Percentiles rank a stretch among this genome's conserved stretches.
Evolutionary conservation across 2,113 vertebrate genomes (phyloP).

Genomic region (Todiramphus saurophagus): DNA sequence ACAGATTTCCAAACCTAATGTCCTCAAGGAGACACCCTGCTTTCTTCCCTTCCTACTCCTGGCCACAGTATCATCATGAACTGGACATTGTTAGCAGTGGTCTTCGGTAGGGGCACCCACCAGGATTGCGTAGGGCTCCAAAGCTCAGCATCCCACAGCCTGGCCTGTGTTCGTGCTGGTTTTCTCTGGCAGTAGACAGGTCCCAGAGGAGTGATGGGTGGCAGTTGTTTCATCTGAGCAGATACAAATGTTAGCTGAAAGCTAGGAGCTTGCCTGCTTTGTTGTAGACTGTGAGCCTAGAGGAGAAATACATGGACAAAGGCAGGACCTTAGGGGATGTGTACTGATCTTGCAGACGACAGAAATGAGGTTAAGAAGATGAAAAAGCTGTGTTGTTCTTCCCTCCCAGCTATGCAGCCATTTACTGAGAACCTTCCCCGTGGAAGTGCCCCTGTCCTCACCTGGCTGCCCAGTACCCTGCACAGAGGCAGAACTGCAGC

Average conservation of each 20-base stretch:
- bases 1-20: background rate
- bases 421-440: background rate
- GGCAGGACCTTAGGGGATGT: background rate
- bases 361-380: background rate
- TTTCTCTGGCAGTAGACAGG: background rate
- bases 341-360: background rate
- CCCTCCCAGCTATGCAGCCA: background rate
- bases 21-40: background rate
- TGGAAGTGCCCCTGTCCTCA: background rate
- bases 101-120: background rate
- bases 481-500: background rate
- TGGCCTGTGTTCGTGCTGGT: fast-evolving
- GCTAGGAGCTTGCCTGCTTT: background rate
- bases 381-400: background rate
- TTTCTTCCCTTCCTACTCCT: background rate
- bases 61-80: background rate
- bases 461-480: background rate
- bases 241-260: background rate
- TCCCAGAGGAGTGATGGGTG: fast-evolving
- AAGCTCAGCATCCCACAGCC: background rate
- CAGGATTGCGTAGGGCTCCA: fast-evolving
- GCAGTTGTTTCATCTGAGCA: background rate
- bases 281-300: background rate
- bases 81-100: background rate
- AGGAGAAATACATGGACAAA: background rate